phyloP scores from a whole-genome alignment of 2,888 invertebrate species.

The Argynnis bischoffii region DNA sequence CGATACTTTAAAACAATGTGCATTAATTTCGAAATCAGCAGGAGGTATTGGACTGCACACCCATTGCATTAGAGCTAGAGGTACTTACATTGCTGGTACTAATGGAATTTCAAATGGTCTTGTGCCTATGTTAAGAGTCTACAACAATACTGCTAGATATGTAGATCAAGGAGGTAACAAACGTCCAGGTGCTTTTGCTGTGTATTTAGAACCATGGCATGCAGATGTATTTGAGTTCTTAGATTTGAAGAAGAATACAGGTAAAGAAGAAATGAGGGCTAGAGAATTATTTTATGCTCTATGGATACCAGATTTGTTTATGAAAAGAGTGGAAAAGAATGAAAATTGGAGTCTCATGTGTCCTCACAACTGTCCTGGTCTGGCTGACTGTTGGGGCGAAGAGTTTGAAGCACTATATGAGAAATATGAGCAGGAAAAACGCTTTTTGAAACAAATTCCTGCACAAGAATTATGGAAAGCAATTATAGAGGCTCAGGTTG shows the following conservation, averaged over 20 bases:
- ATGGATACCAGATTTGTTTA: slow-evolving; percentile 99
- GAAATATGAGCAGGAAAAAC: slow-evolving; percentile 91
- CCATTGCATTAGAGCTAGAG: slow-evolving; percentile 96
- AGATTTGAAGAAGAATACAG: slow-evolving; percentile 96
- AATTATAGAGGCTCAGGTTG: slow-evolving; percentile 96
- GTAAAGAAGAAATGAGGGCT: slow-evolving; percentile 96
- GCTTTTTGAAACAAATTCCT: slow-evolving; percentile 85
- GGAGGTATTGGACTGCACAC: slow-evolving; percentile 98
- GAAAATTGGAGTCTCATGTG: slow-evolving; percentile 98
- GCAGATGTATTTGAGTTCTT: slow-evolving; percentile 97
- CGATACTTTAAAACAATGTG: slow-evolving; percentile 95
- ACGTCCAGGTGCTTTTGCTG: slow-evolving; percentile 98
- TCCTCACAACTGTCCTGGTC: slow-evolving; percentile 94
- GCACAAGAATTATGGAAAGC: slow-evolving; percentile 97
- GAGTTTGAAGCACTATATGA: slow-evolving; percentile 95
- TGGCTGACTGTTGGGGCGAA: slow-evolving; percentile 96
- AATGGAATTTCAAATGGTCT: slow-evolving; percentile 97
- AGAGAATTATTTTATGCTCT: slow-evolving; percentile 97
- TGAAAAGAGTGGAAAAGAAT: slow-evolving; percentile 94
- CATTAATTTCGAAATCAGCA: slow-evolving; percentile 97
- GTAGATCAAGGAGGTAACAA: slow-evolving; percentile 99
- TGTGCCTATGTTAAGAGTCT: slow-evolving; percentile 97
- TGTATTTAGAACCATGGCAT: slow-evolving; percentile 99
- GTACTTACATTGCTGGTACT: slow-evolving; percentile 95
- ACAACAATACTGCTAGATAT: slow-evolving; percentile 97